Conservation (phyloP, 1,140 invertebrate genomes). For the Drosophila eugracilis region DNA sequence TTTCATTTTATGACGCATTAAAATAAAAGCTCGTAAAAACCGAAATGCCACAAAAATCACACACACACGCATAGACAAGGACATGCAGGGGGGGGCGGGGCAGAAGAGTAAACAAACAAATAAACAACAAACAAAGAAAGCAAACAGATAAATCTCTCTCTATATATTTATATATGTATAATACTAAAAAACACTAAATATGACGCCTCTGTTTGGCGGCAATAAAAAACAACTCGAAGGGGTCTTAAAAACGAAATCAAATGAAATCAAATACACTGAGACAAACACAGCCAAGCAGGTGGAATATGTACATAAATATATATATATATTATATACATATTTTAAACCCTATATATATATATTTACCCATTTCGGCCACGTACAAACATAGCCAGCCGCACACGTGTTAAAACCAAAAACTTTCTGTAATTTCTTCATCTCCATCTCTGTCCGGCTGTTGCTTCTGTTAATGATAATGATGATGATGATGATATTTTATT, state of each 20-base stretch:
- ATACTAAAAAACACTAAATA: conserved; percentile 9
- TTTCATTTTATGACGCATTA: conserved; percentile 75
- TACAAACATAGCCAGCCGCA: not conserved
- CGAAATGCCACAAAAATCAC: conserved; percentile 18
- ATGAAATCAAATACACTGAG: conserved; percentile 20
- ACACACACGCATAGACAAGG: conserved; percentile 34
- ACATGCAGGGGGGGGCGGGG: not conserved
- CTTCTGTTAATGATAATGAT: not conserved
- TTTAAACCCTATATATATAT: not conserved
- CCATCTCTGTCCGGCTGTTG: not conserved
- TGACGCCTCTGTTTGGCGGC: not conserved
- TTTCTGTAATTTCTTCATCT: conserved; percentile 28
- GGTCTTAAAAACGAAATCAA: conserved; percentile 25
- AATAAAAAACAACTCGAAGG: conserved; percentile 40
- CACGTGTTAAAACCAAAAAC: conserved; percentile 34
- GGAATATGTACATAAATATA: conserved; percentile 27
- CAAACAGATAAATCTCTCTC: not conserved
- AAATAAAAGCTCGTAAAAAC: conserved; percentile 65
- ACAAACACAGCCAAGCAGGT: not conserved
- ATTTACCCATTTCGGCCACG: conserved; percentile 12
- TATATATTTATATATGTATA: not conserved
- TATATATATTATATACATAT: conserved; percentile 1
- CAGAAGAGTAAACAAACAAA: conserved; percentile 6
- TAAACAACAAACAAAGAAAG: conserved; percentile 20
- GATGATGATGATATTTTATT: conserved; percentile 1